phyloP scores from a whole-genome alignment of 2,888 invertebrate genomes.

The Zelleria hepariella region DNA sequence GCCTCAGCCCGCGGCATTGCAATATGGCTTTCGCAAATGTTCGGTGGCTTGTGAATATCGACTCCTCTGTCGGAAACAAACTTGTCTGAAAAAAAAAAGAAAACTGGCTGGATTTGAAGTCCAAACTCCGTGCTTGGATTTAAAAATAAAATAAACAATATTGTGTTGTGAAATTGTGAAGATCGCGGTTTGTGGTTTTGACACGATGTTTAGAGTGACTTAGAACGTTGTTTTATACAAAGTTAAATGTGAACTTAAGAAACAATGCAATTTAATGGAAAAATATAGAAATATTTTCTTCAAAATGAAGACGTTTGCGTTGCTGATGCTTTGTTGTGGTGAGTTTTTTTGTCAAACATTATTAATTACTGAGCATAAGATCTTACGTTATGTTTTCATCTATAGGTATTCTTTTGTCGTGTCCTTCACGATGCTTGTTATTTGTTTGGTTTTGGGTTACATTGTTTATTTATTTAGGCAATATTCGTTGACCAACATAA shows the following conservation, averaged over 20 bases:
- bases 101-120: background rate
- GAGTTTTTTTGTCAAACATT: slow-evolving; percentile 36
- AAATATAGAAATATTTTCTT: background rate
- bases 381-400: background rate
- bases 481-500: too few species aligned
- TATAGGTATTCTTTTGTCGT: too few species aligned
- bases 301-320: slow-evolving; percentile 52
- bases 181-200: background rate
- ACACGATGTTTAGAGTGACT: too few species aligned
- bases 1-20: slow-evolving; percentile 28
- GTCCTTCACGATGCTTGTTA: too few species aligned
- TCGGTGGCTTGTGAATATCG: slow-evolving; percentile 31
- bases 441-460: too few species aligned
- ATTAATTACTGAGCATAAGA: too few species aligned
- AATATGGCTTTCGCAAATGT: slow-evolving; percentile 44
- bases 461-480: too few species aligned
- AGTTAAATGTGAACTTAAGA: background rate
- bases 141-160: background rate
- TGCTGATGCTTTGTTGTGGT: slow-evolving; percentile 54
- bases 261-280: background rate
- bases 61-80: background rate
- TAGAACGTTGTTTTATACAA: background rate
- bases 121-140: background rate
- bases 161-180: background rate
- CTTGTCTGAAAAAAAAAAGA: background rate